phyloP scores from a whole-genome alignment of 92 coral and sea anemone species.

The Metridium senile region DNA sequence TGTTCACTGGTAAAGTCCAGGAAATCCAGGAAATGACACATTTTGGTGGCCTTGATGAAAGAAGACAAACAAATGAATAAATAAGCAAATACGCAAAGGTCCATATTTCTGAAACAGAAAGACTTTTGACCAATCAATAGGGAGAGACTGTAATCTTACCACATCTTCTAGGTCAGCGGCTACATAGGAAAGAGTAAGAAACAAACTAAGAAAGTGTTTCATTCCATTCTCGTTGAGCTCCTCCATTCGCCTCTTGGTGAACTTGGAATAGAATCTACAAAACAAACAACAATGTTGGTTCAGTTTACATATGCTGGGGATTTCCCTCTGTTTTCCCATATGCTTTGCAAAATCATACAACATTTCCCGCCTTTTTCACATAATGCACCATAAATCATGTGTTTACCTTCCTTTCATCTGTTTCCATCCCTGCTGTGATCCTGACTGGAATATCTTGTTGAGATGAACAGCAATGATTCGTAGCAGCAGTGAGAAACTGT shows the following conservation, averaged over 20 bases:
- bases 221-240: conserved; percentile 88
- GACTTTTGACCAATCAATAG: neutral
- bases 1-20: conserved; percentile 71
- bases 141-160: conserved; percentile 47
- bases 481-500: conserved; percentile 77
- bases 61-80: neutral
- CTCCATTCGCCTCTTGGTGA: conserved; percentile 95
- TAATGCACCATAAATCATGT: conserved; percentile 5
- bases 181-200: conserved; percentile 83
- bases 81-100: neutral
- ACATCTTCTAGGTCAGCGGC: conserved; percentile 94
- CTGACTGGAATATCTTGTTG: conserved; percentile 59
- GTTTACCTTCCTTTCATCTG: conserved; percentile 95
- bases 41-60: conserved; percentile 78
- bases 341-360: no score
- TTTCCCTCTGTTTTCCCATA: no score
- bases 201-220: conserved; percentile 78
- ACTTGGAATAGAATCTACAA: conserved; percentile 92
- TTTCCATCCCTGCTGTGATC: conserved; percentile 90
- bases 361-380: neutral
- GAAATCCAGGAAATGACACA: conserved; percentile 91
- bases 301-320: no score
- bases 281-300: neutral
- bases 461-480: conserved; percentile 84
- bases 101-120: neutral